Evolutionary conservation across 2,797 vertebrate genomes (phyloP).

Genomic region (Periparus ater): DNA sequence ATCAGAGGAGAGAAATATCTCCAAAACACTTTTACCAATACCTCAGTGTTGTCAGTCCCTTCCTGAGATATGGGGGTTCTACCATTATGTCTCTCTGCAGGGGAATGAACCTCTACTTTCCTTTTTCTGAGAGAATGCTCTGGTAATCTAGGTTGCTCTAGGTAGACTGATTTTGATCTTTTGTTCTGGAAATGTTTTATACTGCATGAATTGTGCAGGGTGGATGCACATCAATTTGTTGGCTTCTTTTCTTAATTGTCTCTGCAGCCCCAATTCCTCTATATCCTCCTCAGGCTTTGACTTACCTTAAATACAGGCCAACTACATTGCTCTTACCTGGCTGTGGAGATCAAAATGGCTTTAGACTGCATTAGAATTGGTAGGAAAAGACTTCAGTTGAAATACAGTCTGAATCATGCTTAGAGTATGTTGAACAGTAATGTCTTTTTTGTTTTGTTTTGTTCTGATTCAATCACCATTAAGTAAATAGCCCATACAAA

Average conservation of each 20-base stretch:
- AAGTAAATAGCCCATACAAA: not conserved
- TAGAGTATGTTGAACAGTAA: not conserved
- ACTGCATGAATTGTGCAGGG: not conserved
- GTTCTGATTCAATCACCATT: not conserved
- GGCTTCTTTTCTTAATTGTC: not conserved
- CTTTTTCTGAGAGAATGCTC: not conserved
- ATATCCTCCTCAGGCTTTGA: not conserved
- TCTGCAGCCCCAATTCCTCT: not conserved
- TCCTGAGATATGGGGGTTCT: not conserved
- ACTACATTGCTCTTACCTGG: not conserved
- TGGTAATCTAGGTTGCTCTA: not conserved
- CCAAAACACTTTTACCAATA: not conserved
- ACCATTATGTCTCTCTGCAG: not conserved
- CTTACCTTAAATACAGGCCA: not conserved
- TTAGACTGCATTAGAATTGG: not conserved
- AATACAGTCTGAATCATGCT: not conserved
- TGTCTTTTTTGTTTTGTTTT: not conserved
- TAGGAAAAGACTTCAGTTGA: not conserved
- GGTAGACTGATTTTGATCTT: not conserved
- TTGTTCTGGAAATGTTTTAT: not conserved
- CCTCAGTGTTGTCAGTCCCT: not conserved
- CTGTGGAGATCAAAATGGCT: not conserved
- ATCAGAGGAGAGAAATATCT: not conserved
- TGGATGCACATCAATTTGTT: not conserved
- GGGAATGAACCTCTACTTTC: not conserved